Evolutionary conservation across 2,113 vertebrate species (phyloP).

Genomic region (Tichodroma muraria): DNA sequence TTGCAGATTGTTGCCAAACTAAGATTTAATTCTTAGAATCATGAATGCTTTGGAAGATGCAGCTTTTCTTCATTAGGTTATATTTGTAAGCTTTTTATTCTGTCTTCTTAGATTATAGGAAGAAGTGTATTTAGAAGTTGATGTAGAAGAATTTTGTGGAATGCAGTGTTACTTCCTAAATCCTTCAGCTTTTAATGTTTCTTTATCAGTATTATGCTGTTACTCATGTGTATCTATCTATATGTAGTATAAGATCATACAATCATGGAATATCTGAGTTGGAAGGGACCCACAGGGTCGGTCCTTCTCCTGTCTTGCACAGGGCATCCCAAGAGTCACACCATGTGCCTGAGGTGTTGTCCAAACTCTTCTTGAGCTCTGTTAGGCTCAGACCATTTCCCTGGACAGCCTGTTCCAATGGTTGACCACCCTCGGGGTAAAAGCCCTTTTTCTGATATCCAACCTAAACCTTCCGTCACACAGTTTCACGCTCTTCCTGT

Average conservation of each 20-base stretch:
- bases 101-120: background rate
- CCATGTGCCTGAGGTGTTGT: background rate
- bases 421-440: background rate
- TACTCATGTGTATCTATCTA: background rate
- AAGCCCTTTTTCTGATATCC: background rate
- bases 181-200: background rate
- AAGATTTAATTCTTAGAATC: background rate
- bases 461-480: background rate
- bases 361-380: background rate
- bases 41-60: background rate
- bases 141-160: background rate
- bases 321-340: too few species aligned
- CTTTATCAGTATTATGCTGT: background rate
- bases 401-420: background rate
- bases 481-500: background rate
- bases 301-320: background rate
- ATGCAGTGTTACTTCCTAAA: background rate
- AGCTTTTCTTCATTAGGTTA: background rate
- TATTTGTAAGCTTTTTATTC: background rate
- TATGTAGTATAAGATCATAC: background rate
- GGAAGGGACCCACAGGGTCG: background rate
- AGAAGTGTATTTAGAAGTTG: background rate
- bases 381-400: too few species aligned
- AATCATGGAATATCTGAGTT: background rate
- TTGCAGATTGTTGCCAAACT: background rate